Evolutionary conservation across 2,113 vertebrate species (phyloP), one percentile per base, ranked within the genome.

Genomic region (Lepidothrix coronata): DNA sequence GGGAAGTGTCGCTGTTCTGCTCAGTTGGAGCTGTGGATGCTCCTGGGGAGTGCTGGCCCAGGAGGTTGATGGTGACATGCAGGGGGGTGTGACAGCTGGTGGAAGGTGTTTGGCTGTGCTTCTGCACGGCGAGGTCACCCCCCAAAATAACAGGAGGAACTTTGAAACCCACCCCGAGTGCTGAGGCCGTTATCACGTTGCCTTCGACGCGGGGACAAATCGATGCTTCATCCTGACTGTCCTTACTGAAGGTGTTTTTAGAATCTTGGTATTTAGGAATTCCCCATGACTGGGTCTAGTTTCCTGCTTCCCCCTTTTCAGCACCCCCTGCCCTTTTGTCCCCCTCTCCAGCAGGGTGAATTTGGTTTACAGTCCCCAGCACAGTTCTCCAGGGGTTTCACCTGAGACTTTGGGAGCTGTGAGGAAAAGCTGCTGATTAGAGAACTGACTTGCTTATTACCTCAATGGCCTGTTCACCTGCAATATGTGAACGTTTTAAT

Each of bases 221-320:
- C 89, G 35, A 49, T 89, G 52, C 21, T 59, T 19, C 61, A 59
- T 23, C 70, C 89, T 57, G 25, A 1, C 48, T 81, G 83, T 55
- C 72, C 76, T 92, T 91, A 66, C 48, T 74, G 43, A 14, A 35
- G 89, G 3, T 92, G 76, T 81, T 96, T 95, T 91, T 70, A 88
- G 82, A 61, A 21, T 13, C 41, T 14, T 28, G 63, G 30, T n/a
- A 7, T 73, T 77, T 7, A 91, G 89, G 91, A 52, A 41, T 78
- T 73, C 68, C 75, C 59, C 55, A 5, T 2, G 67, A 19, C 19
- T 49, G 4, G 20, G 55, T 87, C 27, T 33, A 28, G 25, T 46
- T 73, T 21, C 48, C 54, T 37, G 9, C 43, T 86, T 58, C 28
- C 33, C 13, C 75, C 12, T 68, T 43, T 67, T 20, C 66, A 83